These are phyloP conservation scores for Drosophila prolongata DNA, from an alignment of 2,888 invertebrate species.

Conservation along the genomic window DNA sequence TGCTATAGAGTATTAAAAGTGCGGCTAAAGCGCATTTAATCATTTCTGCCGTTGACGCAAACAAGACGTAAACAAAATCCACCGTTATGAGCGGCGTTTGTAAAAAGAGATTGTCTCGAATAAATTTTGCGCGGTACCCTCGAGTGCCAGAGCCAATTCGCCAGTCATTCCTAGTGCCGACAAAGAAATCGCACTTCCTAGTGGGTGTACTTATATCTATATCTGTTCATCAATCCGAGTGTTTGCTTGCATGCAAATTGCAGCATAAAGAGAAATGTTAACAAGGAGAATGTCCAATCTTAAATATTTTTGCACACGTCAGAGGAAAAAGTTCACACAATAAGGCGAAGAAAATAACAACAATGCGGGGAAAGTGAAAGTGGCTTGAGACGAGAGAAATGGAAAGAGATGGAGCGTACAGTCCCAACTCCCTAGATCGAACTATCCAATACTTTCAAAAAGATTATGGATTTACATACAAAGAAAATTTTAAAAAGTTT, in stretches of 20 bases:
- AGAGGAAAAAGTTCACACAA: conserved; percentile 38
- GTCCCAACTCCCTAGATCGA: neutral
- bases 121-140: conserved; percentile 47
- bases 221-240: conserved; percentile 12
- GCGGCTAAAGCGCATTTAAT: neutral
- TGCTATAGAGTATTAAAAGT: conserved; percentile 9
- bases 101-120: conserved; percentile 33
- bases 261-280: conserved; percentile 69
- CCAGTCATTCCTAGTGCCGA: conserved; percentile 48
- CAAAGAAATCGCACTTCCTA: conserved; percentile 60
- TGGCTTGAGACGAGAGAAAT: conserved; percentile 25
- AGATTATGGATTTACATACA: too few species aligned
- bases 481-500: too few species aligned
- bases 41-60: conserved; percentile 38
- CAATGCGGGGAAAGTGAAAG: conserved; percentile 75
- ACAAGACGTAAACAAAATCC: conserved; percentile 45
- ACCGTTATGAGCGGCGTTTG: conserved; percentile 36
- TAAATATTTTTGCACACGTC: conserved; percentile 36
- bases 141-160: conserved; percentile 36
- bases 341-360: conserved; percentile 23
- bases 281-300: conserved; percentile 42
- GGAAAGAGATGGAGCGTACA: conserved; percentile 46
- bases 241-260: conserved; percentile 60
- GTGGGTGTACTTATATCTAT: conserved; percentile 30
- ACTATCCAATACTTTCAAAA: conserved; percentile 1